Conservation (phyloP, 2,888 invertebrate species). For the Pimpla rufipes region DNA sequence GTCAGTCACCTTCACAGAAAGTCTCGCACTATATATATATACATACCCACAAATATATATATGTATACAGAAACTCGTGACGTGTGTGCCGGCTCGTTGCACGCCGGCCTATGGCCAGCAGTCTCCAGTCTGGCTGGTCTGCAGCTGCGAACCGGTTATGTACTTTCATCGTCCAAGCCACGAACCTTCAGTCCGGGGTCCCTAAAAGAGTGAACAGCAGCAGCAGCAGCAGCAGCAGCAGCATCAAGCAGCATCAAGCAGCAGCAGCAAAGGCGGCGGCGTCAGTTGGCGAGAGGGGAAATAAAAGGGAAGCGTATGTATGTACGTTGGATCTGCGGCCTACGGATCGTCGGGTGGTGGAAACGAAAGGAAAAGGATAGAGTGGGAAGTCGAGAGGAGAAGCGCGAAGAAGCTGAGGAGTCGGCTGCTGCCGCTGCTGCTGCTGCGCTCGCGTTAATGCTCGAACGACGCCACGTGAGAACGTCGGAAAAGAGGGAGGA, state of each 20-base stretch:
- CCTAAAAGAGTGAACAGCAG: slow-evolving; percentile 63
- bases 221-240: slow-evolving; percentile 34
- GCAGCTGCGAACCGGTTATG: slow-evolving; percentile 85
- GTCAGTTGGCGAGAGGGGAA: slow-evolving; percentile 52
- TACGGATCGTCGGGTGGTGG: slow-evolving; percentile 33
- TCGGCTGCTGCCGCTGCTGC: background rate
- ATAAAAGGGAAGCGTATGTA: slow-evolving; percentile 56
- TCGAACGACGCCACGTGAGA: slow-evolving; percentile 59
- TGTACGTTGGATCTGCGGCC: slow-evolving; percentile 60
- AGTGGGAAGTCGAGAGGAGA: slow-evolving; percentile 40
- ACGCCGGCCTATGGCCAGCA: slow-evolving; percentile 60
- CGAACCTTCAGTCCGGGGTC: slow-evolving; percentile 60
- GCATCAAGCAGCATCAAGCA: slow-evolving; percentile 30
- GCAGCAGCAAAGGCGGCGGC: slow-evolving; percentile 40
- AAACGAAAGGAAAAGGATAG: slow-evolving; percentile 52
- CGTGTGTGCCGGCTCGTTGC: slow-evolving; percentile 50
- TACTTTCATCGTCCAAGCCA: slow-evolving; percentile 75
- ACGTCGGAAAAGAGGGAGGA: slow-evolving; percentile 51
- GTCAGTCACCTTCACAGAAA: slow-evolving; percentile 58
- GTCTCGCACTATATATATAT: slow-evolving; percentile 35
- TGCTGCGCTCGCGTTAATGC: slow-evolving; percentile 60
- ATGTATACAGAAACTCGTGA: slow-evolving; percentile 46
- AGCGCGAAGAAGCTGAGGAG: slow-evolving; percentile 44
- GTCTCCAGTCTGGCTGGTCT: slow-evolving; percentile 74
- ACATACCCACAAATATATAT: slow-evolving; percentile 17